These are phyloP conservation scores for Syrmaticus mikado DNA, from an alignment of 2,113 vertebrate species.

Conservation along the genomic window DNA sequence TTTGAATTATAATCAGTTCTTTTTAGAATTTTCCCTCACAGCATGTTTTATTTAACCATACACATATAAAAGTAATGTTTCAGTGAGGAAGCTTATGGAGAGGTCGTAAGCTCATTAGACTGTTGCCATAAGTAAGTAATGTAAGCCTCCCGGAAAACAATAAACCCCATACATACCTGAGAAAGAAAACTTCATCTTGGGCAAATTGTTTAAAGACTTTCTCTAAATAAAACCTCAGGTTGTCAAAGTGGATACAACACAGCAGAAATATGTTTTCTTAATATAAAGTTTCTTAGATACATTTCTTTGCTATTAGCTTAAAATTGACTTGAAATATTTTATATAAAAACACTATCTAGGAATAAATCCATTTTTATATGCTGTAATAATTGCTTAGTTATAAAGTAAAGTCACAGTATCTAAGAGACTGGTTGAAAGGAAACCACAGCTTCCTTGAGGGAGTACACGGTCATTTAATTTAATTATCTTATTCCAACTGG, in stretches of 20 bases:
- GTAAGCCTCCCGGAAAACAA: conserved; percentile 53
- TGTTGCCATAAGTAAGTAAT: conserved; percentile 42
- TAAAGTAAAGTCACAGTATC: background rate
- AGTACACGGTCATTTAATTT: conserved; percentile 34
- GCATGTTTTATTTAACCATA: conserved; percentile 72
- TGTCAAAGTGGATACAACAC: background rate
- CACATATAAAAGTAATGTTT: conserved; percentile 69
- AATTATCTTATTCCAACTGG: conserved; percentile 44
- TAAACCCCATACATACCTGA: conserved; percentile 23
- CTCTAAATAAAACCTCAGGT: conserved; percentile 13
- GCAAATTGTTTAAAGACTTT: conserved; percentile 58
- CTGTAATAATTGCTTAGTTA: conserved; percentile 34
- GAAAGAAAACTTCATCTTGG: conserved; percentile 54
- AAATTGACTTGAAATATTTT: conserved; percentile 18
- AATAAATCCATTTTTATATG: conserved; percentile 36
- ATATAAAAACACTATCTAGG: background rate
- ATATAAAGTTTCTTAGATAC: background rate
- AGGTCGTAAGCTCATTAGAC: conserved; percentile 67
- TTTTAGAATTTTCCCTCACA: conserved; percentile 40
- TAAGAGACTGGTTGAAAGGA: conserved; percentile 39
- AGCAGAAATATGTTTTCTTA: background rate
- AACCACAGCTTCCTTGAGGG: conserved; percentile 46
- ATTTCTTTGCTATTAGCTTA: conserved; percentile 31
- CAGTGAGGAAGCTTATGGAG: conserved; percentile 63
- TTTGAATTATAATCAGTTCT: conserved; percentile 45